Base-by-base conservation (phyloP, 2,113 vertebrate genomes). In the Xyrauchen texanus region DNA sequence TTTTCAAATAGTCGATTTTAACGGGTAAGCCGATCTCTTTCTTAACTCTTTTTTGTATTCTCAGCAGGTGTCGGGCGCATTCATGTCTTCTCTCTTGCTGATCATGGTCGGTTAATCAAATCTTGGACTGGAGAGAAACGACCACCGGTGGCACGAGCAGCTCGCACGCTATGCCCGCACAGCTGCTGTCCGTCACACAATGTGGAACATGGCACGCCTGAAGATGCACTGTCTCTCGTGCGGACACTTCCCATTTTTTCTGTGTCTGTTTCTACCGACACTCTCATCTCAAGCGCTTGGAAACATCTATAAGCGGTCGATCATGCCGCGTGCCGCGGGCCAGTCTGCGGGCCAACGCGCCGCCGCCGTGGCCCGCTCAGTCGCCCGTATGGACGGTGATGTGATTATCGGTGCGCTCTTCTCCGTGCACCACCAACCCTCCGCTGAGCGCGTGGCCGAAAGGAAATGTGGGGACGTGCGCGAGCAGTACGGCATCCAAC, bases 341-440 rank as follows among this genome's bases (percentile, higher is more conserved):
- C 92, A 97, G 55, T 87, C 90, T 52, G 86, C 89, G 77, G 90
- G 93, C 13, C 93, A 93, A 0, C 90, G 93, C 76, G 95, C 94
- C 67, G 94, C 87, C 76, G 95, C 94, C 67, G 94, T 87, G 0
- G 90, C 94, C 2, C 92, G 98, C 51, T 95, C 95, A 0, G 98
- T 99, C 86, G 98, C 98, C 60, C 95, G 98, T 71, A 98, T 91
- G 96, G 97, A 99, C 6, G 98, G 98, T 13, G 98, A 99, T 92
- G 94, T 99, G 85, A 98, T 99, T 77, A 98, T 99, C 49, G 98
- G 98, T 51, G 98, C 98, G 47, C 96, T 99, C 74, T 99, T 99
- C 90, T 98, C 97, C 0, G 96, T 99, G 58, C 98, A 99, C 84
- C 98, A 99, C 88, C 98, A 99, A 87, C 98, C 98, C 0, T 96